Conservation (phyloP, 2,113 vertebrate species). For the Ondatra zibethicus region DNA sequence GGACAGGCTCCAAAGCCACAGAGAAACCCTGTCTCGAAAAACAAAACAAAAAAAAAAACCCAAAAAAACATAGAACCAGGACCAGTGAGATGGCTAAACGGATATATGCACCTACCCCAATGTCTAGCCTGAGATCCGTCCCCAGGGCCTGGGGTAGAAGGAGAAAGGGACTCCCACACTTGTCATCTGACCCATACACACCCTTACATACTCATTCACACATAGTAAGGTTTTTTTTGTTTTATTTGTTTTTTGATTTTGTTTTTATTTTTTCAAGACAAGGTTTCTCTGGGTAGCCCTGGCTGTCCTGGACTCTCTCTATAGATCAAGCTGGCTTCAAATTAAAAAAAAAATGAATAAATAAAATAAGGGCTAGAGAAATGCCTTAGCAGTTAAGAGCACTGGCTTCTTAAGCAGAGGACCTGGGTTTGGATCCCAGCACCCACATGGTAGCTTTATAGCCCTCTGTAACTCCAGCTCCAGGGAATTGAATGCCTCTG, state of each 20-base stretch:
- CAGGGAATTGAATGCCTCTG: neutral
- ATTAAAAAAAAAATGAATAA: neutral
- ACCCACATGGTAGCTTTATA: neutral
- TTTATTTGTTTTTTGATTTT: neutral
- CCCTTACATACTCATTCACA: neutral
- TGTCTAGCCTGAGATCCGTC: neutral
- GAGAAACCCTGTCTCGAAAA: neutral
- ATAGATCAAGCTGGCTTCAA: neutral
- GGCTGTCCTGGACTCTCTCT: neutral
- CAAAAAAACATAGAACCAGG: neutral
- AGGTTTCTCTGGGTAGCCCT: neutral
- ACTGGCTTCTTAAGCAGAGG: neutral
- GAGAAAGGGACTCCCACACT: neutral
- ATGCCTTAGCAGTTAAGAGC: neutral
- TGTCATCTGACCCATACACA: neutral
- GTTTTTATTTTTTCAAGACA: neutral
- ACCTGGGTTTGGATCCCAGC: neutral
- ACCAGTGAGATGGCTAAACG: neutral
- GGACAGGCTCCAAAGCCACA: too few relatives aligned
- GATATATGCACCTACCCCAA: neutral
- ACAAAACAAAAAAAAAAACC: neutral
- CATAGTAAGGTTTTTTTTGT: neutral
- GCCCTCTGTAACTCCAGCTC: neutral
- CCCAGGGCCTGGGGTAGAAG: neutral
- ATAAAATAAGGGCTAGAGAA: neutral